Evolutionary conservation across 1,140 invertebrate genomes (phyloP), one percentile per base, ranked within the genome.

Genomic region (Ganaspis sp.): DNA sequence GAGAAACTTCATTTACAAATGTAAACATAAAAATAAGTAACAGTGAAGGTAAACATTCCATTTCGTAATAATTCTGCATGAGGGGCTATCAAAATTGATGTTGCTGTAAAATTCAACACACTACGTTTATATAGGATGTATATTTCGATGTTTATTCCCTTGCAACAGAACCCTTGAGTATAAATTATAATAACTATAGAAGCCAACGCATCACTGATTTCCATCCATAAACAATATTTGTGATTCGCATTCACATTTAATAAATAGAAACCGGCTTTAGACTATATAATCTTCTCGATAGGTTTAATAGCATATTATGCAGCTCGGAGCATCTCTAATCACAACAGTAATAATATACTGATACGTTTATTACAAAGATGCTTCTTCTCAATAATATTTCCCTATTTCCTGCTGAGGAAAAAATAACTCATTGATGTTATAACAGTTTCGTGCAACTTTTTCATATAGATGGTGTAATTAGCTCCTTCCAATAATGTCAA

Each of bases 101-200:
- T 11, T 29, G 6, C 11, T 5, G 23, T 29, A 64, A 64, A 64
- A 64, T 64, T 64, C 23, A 64, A 26, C 21, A 34, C 23, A 26
- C 26, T 34, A 26, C 58, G 23, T 64, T 29, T 64, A 29, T 64
- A 64, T 64, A 12, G 45, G 11, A 64, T 64, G 58, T 64, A 29
- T 64, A 29, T 64, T 8, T 15, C 58, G 11, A 29, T 12, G 58
- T 34, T 34, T 29, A 34, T 64, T 6, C 15, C 26, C 8, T 12
- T 64, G 29, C 23, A 19, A n/a, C 15, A n/a, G 1, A 21, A 26
- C 9, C 58, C 23, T n/a, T 6, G 23, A n/a, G 23, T 64, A 64
- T 64, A 64, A 64, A 64, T 64, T 64, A 64, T 64, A 64, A 64
- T 64, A 64, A n/a, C 58, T 64, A 29, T 17, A 49, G 21, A 26